These are phyloP conservation scores for Oreortyx pictus DNA, from an alignment of 2,797 vertebrate species.

Conservation along the genomic window DNA sequence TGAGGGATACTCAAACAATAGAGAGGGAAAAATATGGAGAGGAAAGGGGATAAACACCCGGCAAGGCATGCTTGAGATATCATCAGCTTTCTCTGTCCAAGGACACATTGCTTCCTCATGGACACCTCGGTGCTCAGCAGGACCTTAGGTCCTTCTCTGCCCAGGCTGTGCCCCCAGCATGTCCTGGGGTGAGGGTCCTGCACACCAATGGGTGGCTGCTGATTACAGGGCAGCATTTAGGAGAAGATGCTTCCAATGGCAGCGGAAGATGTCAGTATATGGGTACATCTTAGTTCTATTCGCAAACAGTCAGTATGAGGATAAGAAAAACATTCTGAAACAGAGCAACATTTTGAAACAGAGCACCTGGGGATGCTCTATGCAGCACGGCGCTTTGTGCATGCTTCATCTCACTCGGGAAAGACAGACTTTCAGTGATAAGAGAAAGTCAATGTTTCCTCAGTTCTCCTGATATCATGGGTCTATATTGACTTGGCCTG, in stretches of 20 bases:
- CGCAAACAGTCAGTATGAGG: neutral
- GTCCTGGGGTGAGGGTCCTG: too few species aligned
- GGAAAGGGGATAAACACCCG: neutral
- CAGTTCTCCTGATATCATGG: neutral
- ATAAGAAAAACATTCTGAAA: neutral
- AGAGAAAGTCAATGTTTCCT: neutral
- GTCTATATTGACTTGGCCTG: neutral
- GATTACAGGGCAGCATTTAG: too few species aligned
- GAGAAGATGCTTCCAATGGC: neutral
- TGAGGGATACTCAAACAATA: rapidly evolving
- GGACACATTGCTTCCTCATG: neutral
- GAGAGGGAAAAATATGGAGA: neutral
- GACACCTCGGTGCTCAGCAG: neutral
- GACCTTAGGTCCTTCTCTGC: neutral
- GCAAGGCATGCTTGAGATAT: neutral
- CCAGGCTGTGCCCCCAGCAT: too few species aligned
- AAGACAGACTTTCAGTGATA: neutral
- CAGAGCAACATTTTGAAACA: neutral
- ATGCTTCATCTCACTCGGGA: rapidly evolving
- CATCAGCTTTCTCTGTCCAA: neutral
- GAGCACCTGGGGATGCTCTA: neutral
- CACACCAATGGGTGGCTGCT: too few species aligned
- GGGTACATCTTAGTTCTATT: neutral
- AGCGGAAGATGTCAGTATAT: neutral
- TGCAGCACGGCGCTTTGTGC: rapidly evolving